Evolutionary conservation across 1,140 invertebrate genomes (phyloP).

Genomic region (Meloidogyne hapla): DNA sequence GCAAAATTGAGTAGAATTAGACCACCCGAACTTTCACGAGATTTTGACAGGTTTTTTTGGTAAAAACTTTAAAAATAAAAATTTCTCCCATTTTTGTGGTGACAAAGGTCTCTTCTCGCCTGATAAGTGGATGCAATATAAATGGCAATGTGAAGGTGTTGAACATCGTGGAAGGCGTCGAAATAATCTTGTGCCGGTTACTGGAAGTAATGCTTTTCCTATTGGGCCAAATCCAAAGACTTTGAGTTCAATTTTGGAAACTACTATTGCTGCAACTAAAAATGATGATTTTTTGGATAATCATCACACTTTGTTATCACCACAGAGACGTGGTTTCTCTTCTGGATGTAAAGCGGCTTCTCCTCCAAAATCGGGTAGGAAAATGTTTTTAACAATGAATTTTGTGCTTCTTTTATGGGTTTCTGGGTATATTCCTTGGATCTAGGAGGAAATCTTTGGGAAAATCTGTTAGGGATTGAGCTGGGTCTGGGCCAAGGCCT

Average conservation of each 20-base stretch:
- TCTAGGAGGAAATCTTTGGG: too few relatives aligned
- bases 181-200: constrained; percentile 25
- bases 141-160: constrained; percentile 37
- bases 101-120: constrained; percentile 39
- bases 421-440: not conserved
- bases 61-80: not conserved
- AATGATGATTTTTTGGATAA: not conserved
- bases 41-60: constrained; percentile 29
- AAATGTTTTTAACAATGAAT: not conserved
- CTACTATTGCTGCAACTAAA: not conserved
- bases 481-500: too few relatives aligned
- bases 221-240: not conserved
- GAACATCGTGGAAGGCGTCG: constrained; percentile 30
- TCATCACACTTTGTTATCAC: constrained; percentile 28
- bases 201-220: not conserved
- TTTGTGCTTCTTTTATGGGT: not conserved
- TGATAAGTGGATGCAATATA: constrained; percentile 39
- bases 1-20: constrained; percentile 22
- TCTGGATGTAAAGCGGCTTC: constrained; percentile 31
- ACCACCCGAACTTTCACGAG: constrained; percentile 26
- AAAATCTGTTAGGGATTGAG: too few relatives aligned
- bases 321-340: constrained; percentile 31
- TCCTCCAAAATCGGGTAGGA: constrained; percentile 26
- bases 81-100: constrained; percentile 27
- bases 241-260: constrained; percentile 8